Base-by-base conservation (phyloP, 1,140 invertebrate species). In the Lineus longissimus region DNA sequence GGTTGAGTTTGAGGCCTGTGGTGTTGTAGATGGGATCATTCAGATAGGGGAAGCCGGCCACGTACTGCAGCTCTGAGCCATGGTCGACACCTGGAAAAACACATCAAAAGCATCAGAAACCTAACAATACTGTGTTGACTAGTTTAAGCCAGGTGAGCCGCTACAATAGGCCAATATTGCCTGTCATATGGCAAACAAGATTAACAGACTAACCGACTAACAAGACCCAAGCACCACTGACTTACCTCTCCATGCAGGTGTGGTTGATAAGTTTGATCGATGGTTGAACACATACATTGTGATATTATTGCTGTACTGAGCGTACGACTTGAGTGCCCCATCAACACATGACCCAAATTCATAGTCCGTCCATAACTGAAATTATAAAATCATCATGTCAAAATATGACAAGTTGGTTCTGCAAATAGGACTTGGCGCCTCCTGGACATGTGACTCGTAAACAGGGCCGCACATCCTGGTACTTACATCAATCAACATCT, bases 401-500 rank as follows among this genome's bases (percentile, higher is more conserved):
- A n/a, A n/a, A n/a, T n/a, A n/a, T n/a, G n/a, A n/a, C n/a, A n/a
- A n/a, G n/a, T n/a, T n/a, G n/a, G n/a, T n/a, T n/a, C n/a, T n/a
- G n/a, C n/a, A n/a, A n/a, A n/a, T n/a, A n/a, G n/a, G n/a, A n/a
- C n/a, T n/a, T n/a, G n/a, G n/a, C n/a, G n/a, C n/a, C n/a, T n/a
- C n/a, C n/a, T n/a, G n/a, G n/a, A n/a, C n/a, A n/a, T n/a, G n/a
- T n/a, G n/a, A n/a, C n/a, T n/a, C n/a, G n/a, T n/a, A n/a, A n/a
- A n/a, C n/a, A n/a, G n/a, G n/a, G n/a, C n/a, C n/a, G n/a, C n/a
- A n/a, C n/a, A n/a, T n/a, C n/a, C n/a, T n/a, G n/a, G n/a, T n/a
- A 51, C 47, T 51, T 51, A 51, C 47, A 51, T 51, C 47, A n/a
- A 51, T 27, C 47, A 51, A 23, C 47, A 51, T 51, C n/a, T 51